Evolutionary conservation across 2,888 invertebrate genomes (phyloP), one percentile per base, ranked within the genome.

Genomic region (Orthosia gothica): DNA sequence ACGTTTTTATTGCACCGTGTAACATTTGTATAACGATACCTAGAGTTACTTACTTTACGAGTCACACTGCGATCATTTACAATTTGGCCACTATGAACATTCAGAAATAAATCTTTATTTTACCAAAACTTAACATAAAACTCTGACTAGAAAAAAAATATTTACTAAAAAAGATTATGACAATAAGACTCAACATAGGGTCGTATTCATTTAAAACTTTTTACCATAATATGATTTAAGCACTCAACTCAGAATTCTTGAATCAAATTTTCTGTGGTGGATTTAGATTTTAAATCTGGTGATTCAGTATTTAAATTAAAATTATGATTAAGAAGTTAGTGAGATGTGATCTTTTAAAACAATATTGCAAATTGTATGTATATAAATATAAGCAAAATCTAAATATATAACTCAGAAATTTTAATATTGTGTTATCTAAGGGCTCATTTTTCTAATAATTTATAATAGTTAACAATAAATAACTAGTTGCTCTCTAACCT

Each of bases 1-100:
- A 95, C 95, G 83, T 93, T 92, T 79, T 94, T 96, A 95, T 95
- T 96, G 94, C 94, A 94, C 91, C 90, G 91, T 92, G 91, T 94
- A 95, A 95, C 95, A 93, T 91, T 94, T 95, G 94, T 94, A 94
- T 92, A 94, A 91, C 90, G 86, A 88, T 81, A 76, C 72, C 81
- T 87, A 85, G 64, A 76, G 7, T 82, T 77, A 71, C 77, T 87
- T 85, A 82, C 50, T 40, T 45, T 61, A 79, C 57, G 47, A 68
- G 26, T 81, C 79, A 87, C 86, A 84, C 81, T 71, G 86, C 79
- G 66, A 79, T 82, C 70, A 69, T 82, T 70, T 85, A 81, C 80
- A 83, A 70, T 64, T 86, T 87, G 84, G 86, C 86, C 67, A 59
- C 87, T 82, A 82, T 81, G 84, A 74, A 70, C 59, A 59, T 66